Evolutionary conservation across 1,140 invertebrate genomes (phyloP).

Genomic region (Chrysoperla carnea): DNA sequence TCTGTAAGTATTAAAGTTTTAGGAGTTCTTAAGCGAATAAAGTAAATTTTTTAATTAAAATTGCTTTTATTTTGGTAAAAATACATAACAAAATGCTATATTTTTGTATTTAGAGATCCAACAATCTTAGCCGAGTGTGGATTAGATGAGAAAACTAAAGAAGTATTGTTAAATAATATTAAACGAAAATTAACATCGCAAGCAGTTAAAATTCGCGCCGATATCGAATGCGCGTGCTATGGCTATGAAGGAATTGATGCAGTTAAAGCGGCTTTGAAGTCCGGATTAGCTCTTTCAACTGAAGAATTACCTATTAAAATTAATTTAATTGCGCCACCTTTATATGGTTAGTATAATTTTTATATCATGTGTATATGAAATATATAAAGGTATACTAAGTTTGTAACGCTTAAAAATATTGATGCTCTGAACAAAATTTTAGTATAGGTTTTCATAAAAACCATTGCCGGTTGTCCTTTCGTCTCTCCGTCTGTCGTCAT

Average conservation of each 20-base stretch:
- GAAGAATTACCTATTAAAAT: conserved; percentile 94
- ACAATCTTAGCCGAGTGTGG: conserved; percentile 92
- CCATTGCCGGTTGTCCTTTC: too few species aligned
- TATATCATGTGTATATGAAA: too few species aligned
- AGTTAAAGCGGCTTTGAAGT: conserved; percentile 82
- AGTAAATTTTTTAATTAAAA: conserved; percentile 2
- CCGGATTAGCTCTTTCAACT: conserved; percentile 84
- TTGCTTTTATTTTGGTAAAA: background rate
- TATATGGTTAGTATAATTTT: conserved; percentile 73
- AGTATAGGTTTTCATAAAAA: too few species aligned
- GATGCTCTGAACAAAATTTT: too few species aligned
- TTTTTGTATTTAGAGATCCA: conserved; percentile 53
- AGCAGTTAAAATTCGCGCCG: conserved; percentile 93
- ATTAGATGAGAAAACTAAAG: conserved; percentile 82
- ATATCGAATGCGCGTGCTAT: conserved; percentile 97
- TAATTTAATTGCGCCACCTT: conserved; percentile 94
- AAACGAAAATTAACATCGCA: conserved; percentile 93
- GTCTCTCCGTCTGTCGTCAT: too few species aligned
- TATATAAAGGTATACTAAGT: too few species aligned
- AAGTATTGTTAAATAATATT: conserved; percentile 87
- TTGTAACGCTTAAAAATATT: too few species aligned
- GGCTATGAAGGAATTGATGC: conserved; percentile 99
- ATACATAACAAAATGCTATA: conserved; percentile 2
- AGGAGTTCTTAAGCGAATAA: conserved; percentile 1
- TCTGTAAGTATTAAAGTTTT: conserved; percentile 43